Base-by-base conservation (phyloP, 1,140 invertebrate genomes). In the Diorhabda elongata region DNA sequence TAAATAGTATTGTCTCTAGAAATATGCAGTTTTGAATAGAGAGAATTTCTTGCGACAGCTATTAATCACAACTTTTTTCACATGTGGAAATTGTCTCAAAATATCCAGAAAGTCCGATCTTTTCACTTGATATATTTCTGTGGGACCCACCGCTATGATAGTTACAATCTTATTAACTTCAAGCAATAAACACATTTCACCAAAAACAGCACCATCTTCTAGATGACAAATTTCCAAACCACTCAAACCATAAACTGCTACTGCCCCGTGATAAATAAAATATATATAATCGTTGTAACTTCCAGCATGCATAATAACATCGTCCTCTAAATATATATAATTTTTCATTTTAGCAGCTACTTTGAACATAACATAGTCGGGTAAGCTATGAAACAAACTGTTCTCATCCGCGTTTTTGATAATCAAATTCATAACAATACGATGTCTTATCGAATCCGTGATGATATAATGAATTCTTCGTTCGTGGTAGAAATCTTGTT, bases 401-500 rank as follows among this genome's bases (percentile, higher is more conserved):
- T 6, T 52, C 2, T 52, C 2, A 8, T 52, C n/a, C 6, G n/a
- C 6, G 2, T 52, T 52, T 8, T n/a, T 6, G 6, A 6, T 52
- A n/a, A 6, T 11, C 8, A 60, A 11, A 26, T 26, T 7, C 26
- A 60, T 60, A 11, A 60, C 7, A 11, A 60, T 60, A 11, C 11
- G 9, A 26, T 64, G n/a, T 41, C n/a, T 66, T 71, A 71, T 56
- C 68, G 56, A n/a, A 5, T 68, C 62, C 1, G 74, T 70, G 26
- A 75, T 9, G 11, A 71, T 74, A 8, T 44, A 8, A 4, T 74
- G 43, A 43, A 75, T 72, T 42, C 71, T 68, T 2, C 56, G 9
- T 58, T 78, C 76, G 9, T 72, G 64, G 60, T 71, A 76, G 64
- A 76, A 75, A 4, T 70, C 68, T 63, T 74, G 74, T 62, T 78